Evolutionary conservation across 1,140 invertebrate genomes (phyloP), one percentile per base, ranked within the genome.

Genomic region (Conopomorpha cramerella): DNA sequence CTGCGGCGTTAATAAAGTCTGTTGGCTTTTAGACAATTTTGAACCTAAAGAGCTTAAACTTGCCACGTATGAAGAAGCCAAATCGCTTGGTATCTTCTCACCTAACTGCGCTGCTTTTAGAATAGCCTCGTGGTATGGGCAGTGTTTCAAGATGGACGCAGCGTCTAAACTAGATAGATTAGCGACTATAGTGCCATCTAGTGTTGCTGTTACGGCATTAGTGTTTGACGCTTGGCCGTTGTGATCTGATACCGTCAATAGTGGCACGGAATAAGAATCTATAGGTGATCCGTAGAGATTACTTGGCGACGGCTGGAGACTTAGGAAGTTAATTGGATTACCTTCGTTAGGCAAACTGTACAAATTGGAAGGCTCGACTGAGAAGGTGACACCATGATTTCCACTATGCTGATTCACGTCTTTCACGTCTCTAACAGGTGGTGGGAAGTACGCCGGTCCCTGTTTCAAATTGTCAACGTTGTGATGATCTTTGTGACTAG

Each of bases 391-490:
- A 1, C 49, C 53, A 34, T 48, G 43, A 19, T 57, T 62, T 1
- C 46, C 48, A 6, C 51, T 49, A 10, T 68, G 57, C 7, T 53
- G 43, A 12, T 61, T 55, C 0, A 55, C 43, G 13, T 70, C 63
- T 43, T 67, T 65, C 0, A 81, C 49, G 36, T 86, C 82, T 14
- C 81, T 60, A 10, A 84, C 78, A 2, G 85, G 83, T 1, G 86
- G 86, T 0, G 86, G 85, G 16, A 87, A 70, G 48, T 87, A 88
- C 0, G 82, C 73, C 2, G 72, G 67, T 0, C 80, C 74, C 45
- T 68, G 57, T 33, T 74, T 65, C 30, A 62, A 43, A 46, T 78
- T 55, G 31, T 80, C 68, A n/a, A 68, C 45, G 1, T 56, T 57
- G 17, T 72, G 65, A 14, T 51, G 40, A 45, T 82, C 79, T 41